Evolutionary conservation across 2,888 invertebrate genomes (phyloP), one percentile per base, ranked within the genome.

Genomic region (Bimastos eiseni): DNA sequence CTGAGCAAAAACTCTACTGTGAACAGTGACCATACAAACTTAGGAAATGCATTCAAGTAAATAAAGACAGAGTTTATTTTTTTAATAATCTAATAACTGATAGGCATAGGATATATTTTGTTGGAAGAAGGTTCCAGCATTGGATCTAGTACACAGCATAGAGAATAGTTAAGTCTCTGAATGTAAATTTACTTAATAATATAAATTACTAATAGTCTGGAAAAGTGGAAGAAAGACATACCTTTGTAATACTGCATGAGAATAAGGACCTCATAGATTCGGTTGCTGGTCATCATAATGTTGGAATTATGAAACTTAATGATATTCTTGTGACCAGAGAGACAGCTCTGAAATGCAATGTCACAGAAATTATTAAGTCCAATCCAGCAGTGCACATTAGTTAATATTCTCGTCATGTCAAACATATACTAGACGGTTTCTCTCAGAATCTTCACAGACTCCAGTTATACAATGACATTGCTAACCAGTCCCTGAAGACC

Each of bases 261-360:
- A 93, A 98, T 96, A 92, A 98, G 96, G 90, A 98, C 97, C 95
- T 98, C 98, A 95, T 97, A 97, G 88, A 98, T 97, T 92, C 97
- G 97, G 94, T 97, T 97, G 49, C 97, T 97, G 88, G 97, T 97
- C 92, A 96, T 96, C 92, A 96, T 96, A 93, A 98, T 96, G 95
- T 97, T 97, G 91, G 97, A 97, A 94, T 98, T 98, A 91, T 98
- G 96, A 96, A 97, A 98, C 91, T 97, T 97, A 93, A 98, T 97
- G 93, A 98, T 97, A 95, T 98, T 98, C 95, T 97, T 97, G 95
- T 98, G 98, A 91, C 97, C 97, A 95, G 96, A 97, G 93, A 98
- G 96, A 95, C 97, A 97, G 93, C 95, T 95, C 96, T 96, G 94
- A 86, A 86, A 86, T 36, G 37, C 86, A 86, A 36, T n/a, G n/a